Base-by-base conservation (phyloP, 2,113 vertebrate species). In the Micronisus gabar region DNA sequence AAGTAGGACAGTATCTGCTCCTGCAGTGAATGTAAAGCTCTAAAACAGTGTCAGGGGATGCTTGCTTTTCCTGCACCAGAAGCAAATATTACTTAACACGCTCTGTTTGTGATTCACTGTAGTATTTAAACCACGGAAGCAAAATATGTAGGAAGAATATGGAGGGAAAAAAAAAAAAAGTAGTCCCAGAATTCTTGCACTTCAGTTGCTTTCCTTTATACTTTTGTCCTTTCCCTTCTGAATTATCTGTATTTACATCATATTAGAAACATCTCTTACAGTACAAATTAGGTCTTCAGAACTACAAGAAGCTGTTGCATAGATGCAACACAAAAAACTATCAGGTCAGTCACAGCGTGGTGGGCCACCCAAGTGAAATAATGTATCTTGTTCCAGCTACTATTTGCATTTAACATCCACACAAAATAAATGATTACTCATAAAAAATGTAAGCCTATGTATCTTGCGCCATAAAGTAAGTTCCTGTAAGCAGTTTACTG, bases 321-420 rank as follows among this genome's bases (percentile, higher is more conserved):
- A 67, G 11, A 48, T 8, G 9, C 25, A 14, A 92, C 18, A 41
- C 4, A 50, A 68, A 82, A 43, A 23, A 1, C 0, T 0, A 19
- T 26, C 10, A 50, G 9, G 23, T n/a, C 30, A 67, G 52, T 18
- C 40, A 38, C 20, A 91, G 23, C 2, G 6, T 12, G 7, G 38
- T 25, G 10, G 68, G 22, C 7, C 34, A 80, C 5, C 4, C 15
- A 43, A 59, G 29, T 5, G 10, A 94, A 90, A 70, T 45, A n/a
- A 26, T 2, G 1, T 32, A 32, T 19, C 34, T 15, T 22, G 9
- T 36, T 78, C 19, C 47, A 86, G 13, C 21, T 59, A 78, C 10
- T 14, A 10, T 47, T 32, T 59, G 6, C 58, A n/a, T 38, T 6
- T 23, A 83, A 62, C 13, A 36, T 3, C 17, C 12, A 26, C 7